Percentiles rank a stretch among this genome's conserved stretches.
Evolutionary conservation across 2,888 invertebrate species (phyloP).

Genomic region (Eupithecia tripunctaria): DNA sequence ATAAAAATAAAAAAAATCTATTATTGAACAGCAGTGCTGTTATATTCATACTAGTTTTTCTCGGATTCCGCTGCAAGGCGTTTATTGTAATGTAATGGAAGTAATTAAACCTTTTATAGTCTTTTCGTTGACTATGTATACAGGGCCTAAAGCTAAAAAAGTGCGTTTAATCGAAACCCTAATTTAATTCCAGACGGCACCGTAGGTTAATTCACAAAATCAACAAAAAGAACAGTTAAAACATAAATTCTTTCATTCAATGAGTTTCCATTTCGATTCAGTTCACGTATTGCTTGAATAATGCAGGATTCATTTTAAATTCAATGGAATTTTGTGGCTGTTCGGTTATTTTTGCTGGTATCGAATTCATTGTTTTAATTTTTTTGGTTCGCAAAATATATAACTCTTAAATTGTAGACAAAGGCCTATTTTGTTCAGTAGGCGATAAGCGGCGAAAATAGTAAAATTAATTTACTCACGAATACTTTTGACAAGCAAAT

Average conservation of each 20-base stretch:
- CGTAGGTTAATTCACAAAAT: constrained; percentile 8
- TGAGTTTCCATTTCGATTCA: constrained; percentile 37
- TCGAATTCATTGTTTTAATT: neutral
- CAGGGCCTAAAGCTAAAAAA: neutral
- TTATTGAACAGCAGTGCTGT: too few species aligned
- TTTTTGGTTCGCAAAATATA: neutral
- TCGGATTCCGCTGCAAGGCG: too few species aligned
- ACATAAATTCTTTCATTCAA: constrained; percentile 29
- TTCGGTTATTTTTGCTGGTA: constrained; percentile 24
- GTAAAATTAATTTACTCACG: neutral
- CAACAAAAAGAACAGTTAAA: constrained; percentile 18
- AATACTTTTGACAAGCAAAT: too few species aligned
- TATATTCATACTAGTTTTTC: too few species aligned
- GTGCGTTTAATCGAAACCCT: neutral
- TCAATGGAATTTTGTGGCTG: constrained; percentile 36
- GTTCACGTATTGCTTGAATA: constrained; percentile 38
- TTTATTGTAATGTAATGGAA: too few species aligned
- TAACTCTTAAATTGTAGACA: neutral
- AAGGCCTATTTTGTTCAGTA: too few species aligned
- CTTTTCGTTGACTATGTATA: too few species aligned
- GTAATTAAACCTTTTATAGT: too few species aligned
- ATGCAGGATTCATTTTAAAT: constrained; percentile 38
- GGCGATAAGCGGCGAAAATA: neutral
- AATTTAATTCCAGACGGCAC: neutral
- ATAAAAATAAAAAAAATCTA: too few species aligned